These are phyloP conservation scores for Deroplatys truncata DNA, from an alignment of 2,888 invertebrate genomes.

Conservation along the genomic window DNA sequence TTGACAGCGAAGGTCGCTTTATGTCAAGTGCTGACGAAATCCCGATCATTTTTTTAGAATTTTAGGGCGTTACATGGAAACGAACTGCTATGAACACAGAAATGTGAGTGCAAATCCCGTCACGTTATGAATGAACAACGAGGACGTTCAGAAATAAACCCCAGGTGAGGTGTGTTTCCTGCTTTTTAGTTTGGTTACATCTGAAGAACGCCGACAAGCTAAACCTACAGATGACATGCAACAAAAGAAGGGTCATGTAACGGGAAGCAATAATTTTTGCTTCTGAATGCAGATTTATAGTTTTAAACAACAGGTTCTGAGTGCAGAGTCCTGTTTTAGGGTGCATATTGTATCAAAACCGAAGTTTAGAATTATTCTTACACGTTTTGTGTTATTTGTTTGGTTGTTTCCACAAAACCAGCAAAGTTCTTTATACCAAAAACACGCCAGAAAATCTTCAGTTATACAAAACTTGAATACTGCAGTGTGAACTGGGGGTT, in stretches of 20 bases:
- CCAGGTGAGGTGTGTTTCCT: not conserved
- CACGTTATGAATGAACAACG: not conserved
- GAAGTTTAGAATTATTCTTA: not conserved
- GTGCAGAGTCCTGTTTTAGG: not conserved
- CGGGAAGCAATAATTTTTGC: not conserved
- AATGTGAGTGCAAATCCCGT: not conserved
- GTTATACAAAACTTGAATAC: not conserved
- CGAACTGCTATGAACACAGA: not conserved
- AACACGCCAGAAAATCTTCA: not conserved
- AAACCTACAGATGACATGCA: not conserved
- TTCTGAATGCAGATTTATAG: not conserved
- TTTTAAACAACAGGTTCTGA: not conserved
- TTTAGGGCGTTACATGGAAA: not conserved
- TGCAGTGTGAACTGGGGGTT: not conserved
- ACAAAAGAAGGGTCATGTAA: not conserved
- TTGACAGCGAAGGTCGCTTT: not conserved
- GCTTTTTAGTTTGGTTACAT: not conserved
- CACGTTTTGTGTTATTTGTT: not conserved
- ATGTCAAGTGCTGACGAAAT: not conserved
- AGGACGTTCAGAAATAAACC: not conserved
- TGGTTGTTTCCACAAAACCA: not conserved
- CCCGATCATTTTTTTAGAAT: not conserved
- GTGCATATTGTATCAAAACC: not conserved
- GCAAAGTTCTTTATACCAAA: not conserved
- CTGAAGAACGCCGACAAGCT: not conserved